Conservation (phyloP, 2,888 invertebrate genomes). For the Drosophila suboccidentalis region DNA sequence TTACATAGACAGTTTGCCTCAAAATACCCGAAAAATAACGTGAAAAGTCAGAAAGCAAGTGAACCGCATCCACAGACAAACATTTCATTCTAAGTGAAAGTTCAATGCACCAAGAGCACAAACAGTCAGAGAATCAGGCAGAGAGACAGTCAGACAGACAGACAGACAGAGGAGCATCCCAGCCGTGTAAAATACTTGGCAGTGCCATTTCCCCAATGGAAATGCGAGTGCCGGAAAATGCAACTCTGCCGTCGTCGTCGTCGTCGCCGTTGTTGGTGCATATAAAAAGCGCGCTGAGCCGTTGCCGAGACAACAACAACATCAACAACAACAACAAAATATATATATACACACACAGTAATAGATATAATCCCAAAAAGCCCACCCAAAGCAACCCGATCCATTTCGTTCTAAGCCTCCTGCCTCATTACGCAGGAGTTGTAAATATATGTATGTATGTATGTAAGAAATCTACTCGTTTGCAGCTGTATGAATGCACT, state of each 20-base stretch:
- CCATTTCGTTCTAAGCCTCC: constrained; percentile 49
- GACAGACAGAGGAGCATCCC: constrained; percentile 32
- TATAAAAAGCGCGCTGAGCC: constrained; percentile 53
- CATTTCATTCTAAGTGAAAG: constrained; percentile 24
- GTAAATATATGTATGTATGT: constrained; percentile 33
- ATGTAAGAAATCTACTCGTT: constrained; percentile 2
- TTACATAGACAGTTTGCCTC: constrained; percentile 48
- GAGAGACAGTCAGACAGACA: constrained; percentile 13
- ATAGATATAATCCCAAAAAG: constrained; percentile 16
- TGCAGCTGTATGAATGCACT: constrained; percentile 23
- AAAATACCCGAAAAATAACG: constrained; percentile 31
- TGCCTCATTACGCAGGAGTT: constrained; percentile 59
- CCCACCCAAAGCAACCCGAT: constrained; percentile 27
- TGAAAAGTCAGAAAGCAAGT: constrained; percentile 43
- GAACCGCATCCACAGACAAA: constrained; percentile 46
- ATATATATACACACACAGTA: constrained; percentile 4
- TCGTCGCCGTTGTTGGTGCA: constrained; percentile 31
- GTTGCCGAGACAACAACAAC: constrained; percentile 61
- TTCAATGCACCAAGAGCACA: constrained; percentile 56
- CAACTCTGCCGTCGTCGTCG: constrained; percentile 51
- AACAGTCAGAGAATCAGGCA: not conserved
- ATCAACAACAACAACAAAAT: constrained; percentile 5
- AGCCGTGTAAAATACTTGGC: constrained; percentile 57
- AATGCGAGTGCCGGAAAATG: constrained; percentile 69
- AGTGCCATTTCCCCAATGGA: constrained; percentile 59